Evolutionary conservation across 2,888 invertebrate species (phyloP).

Genomic region (Amaurobius ferox): DNA sequence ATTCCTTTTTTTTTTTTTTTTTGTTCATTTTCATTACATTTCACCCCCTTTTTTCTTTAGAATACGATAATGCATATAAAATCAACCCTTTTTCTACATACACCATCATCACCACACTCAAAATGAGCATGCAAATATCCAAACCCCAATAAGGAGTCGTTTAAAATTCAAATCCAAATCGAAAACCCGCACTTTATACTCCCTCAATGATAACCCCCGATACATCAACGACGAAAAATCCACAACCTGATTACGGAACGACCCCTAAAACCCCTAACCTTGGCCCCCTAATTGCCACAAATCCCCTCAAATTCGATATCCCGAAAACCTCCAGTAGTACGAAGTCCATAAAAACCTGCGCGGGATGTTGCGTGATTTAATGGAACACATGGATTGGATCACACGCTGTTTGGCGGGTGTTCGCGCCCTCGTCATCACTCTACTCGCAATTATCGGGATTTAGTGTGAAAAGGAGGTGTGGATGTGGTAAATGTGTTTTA

Average conservation of each 20-base stretch:
- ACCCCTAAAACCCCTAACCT: not conserved
- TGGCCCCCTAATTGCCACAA: not conserved
- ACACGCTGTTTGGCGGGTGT: slow-evolving; percentile 37
- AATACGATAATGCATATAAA: not conserved
- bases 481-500: not conserved
- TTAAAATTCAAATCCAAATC: slow-evolving; percentile 11
- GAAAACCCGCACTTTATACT: not conserved
- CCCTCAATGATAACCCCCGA: not conserved
- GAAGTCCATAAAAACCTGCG: slow-evolving; percentile 24
- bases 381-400: slow-evolving; percentile 34
- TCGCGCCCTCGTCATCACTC: slow-evolving; percentile 51
- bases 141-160: not conserved
- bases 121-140: not conserved
- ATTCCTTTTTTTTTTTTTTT: not conserved
- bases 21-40: too few relatives aligned
- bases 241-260: slow-evolving; percentile 1
- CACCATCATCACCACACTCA: too few relatives aligned
- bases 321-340: not conserved
- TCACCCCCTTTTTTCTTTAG: too few relatives aligned
- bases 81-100: not conserved
- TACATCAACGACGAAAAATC: not conserved
- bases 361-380: slow-evolving; percentile 17
- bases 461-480: slow-evolving; percentile 41
- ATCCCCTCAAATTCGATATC: not conserved
- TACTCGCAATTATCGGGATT: slow-evolving; percentile 59